phyloP scores from a whole-genome alignment of 37 sponge, comb jelly and placozoan genomes.

The Halichondria panicea region DNA sequence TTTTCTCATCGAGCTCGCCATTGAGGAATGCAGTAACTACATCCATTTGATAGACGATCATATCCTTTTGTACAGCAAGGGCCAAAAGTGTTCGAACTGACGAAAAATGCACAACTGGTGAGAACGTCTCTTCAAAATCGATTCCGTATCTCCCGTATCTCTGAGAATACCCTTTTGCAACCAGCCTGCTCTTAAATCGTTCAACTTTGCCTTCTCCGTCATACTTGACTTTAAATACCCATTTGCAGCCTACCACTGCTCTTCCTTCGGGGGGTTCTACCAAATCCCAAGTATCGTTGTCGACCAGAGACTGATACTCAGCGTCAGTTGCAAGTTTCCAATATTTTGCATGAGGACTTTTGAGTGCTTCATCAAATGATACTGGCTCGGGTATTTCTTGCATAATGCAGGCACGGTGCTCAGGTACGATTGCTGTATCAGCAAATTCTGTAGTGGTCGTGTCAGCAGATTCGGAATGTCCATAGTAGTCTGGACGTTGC shows the following conservation, averaged over 20 bases:
- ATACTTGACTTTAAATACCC: conserved; percentile 50
- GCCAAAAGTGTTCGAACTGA: conserved; percentile 43
- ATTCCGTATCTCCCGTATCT: conserved; percentile 36
- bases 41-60: conserved; percentile 48
- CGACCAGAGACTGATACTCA: conserved; percentile 44
- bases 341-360: conserved; percentile 1
- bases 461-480: not conserved
- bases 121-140: conserved; percentile 46
- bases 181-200: conserved; percentile 37
- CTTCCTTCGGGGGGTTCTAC: conserved; percentile 32
- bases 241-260: conserved; percentile 36
- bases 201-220: conserved; percentile 39
- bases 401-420: not conserved
- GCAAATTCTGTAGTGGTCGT: too few relatives aligned
- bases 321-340: conserved; percentile 54
- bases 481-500: not conserved
- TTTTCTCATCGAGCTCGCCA: conserved; percentile 39
- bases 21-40: conserved; percentile 52
- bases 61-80: conserved; percentile 35
- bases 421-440: too few relatives aligned
- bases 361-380: conserved; percentile 12
- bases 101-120: conserved; percentile 35
- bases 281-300: conserved; percentile 60
- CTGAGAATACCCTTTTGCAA: conserved; percentile 45
- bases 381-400: not conserved